Evolutionary conservation across 2,113 vertebrate genomes (phyloP).

Genomic region (Pampusana beccarii): DNA sequence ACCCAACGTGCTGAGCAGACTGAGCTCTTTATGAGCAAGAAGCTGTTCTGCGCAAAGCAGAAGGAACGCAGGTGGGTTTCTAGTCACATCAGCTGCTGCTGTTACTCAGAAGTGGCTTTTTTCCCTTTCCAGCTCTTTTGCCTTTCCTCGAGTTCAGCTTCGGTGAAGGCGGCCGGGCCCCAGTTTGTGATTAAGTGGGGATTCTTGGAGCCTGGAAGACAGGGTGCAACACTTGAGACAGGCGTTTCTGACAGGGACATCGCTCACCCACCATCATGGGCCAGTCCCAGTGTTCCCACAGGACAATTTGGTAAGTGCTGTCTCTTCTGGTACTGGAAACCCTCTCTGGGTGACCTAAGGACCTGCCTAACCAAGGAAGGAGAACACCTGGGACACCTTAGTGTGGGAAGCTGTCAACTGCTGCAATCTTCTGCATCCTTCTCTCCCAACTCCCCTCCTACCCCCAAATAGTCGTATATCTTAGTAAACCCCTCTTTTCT

Average conservation of each 20-base stretch:
- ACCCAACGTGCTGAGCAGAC: slow-evolving; percentile 25
- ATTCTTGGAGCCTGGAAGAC: slow-evolving; percentile 84
- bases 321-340: neutral
- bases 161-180: slow-evolving; percentile 91
- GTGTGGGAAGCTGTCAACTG: neutral
- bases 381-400: neutral
- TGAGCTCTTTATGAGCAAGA: neutral
- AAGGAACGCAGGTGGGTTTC: neutral
- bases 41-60: slow-evolving; percentile 35
- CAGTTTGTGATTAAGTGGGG: slow-evolving; percentile 90
- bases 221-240: neutral
- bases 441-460: neutral
- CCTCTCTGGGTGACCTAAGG: neutral
- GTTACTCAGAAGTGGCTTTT: slow-evolving; percentile 75
- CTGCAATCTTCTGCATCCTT: neutral
- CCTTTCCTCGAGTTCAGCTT: slow-evolving; percentile 86
- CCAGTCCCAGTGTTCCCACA: rapidly evolving
- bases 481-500: neutral
- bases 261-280: rapidly evolving
- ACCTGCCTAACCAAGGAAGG: neutral
- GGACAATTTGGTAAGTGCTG: neutral
- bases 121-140: slow-evolving; percentile 91
- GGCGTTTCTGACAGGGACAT: rapidly evolving
- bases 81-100: rapidly evolving
- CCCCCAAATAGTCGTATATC: neutral